phyloP scores from a whole-genome alignment of 2,888 invertebrate genomes.

The Ormyrus thymus region DNA sequence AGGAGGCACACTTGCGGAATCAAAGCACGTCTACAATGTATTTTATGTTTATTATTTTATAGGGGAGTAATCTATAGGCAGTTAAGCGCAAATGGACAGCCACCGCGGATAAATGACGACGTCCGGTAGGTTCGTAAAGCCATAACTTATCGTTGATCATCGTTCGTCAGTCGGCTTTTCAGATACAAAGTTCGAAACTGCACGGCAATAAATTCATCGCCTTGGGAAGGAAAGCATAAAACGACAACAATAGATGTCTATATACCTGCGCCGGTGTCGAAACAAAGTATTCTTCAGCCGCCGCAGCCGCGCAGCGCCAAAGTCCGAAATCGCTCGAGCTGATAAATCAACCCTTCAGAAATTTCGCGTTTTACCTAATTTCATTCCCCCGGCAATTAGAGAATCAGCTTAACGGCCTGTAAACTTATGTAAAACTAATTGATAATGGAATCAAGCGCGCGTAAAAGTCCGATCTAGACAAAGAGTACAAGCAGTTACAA shows the following conservation, averaged over 20 bases:
- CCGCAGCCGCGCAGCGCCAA: not conserved
- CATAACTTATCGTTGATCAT: constrained; percentile 71
- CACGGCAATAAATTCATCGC: constrained; percentile 68
- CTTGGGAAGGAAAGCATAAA: constrained; percentile 65
- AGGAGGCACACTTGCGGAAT: constrained; percentile 25
- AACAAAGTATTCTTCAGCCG: constrained; percentile 48
- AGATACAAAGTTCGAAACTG: constrained; percentile 67
- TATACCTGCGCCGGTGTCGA: constrained; percentile 46
- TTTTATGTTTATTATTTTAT: constrained; percentile 73
- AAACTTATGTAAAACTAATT: too few species aligned
- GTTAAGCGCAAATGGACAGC: constrained; percentile 68
- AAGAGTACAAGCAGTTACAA: not conserved
- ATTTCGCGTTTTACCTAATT: too few species aligned
- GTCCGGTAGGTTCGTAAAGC: constrained; percentile 67
- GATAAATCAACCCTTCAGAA: constrained; percentile 36
- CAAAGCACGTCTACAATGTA: constrained; percentile 59
- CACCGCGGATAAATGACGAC: constrained; percentile 67
- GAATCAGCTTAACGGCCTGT: too few species aligned
- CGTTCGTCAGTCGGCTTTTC: constrained; percentile 67
- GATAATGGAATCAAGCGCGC: too few species aligned
- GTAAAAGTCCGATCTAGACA: constrained; percentile 21
- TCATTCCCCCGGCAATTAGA: too few species aligned
- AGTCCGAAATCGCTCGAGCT: constrained; percentile 18
- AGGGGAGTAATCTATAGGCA: constrained; percentile 68
- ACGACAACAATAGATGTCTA: constrained; percentile 61